Evolutionary conservation across 2,888 invertebrate species (phyloP).

Genomic region (Heteromurus nitidus): DNA sequence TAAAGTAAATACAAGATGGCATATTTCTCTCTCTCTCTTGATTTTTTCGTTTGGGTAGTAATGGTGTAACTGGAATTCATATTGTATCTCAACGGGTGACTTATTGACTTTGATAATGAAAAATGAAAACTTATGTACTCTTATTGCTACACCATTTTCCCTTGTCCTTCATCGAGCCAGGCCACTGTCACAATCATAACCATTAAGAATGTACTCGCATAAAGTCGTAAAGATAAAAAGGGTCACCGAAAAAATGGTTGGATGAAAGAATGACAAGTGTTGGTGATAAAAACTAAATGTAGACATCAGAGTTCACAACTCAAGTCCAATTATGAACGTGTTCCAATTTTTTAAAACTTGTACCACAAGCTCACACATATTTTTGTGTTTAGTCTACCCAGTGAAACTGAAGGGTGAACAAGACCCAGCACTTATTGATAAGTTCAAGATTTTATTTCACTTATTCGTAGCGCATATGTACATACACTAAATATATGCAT

Average conservation of each 20-base stretch:
- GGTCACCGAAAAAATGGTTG: too few species aligned
- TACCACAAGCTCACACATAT: too few species aligned
- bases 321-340: neutral
- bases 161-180: neutral
- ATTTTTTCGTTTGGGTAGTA: too few species aligned
- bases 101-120: conserved; percentile 24
- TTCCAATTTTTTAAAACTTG: conserved; percentile 4
- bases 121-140: neutral
- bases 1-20: conserved; percentile 1
- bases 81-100: conserved; percentile 9
- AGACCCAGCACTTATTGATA: conserved; percentile 5
- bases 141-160: neutral
- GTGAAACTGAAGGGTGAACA: conserved; percentile 1
- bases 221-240: neutral
- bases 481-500: neutral
- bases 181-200: neutral
- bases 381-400: conserved; percentile 1
- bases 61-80: neutral
- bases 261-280: neutral
- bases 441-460: conserved; percentile 2
- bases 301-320: too few species aligned
- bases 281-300: too few species aligned
- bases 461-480: neutral
- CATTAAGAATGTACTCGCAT: neutral
- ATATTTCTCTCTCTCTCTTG: conserved; percentile 1